phyloP scores from a whole-genome alignment of 2,888 invertebrate genomes.

The Hylaea fasciaria region DNA sequence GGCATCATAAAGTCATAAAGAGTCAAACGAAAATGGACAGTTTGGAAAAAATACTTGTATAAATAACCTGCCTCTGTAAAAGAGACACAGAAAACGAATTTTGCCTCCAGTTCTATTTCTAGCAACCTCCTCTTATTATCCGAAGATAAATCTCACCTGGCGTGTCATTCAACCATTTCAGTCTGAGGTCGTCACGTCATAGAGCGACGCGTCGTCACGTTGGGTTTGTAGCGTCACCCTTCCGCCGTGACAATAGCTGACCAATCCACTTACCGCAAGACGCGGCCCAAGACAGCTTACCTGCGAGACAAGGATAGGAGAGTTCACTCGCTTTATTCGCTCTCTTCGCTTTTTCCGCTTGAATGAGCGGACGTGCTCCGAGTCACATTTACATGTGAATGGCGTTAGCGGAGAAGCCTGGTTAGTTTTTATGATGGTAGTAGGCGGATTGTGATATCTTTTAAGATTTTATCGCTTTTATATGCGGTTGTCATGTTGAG shows the following conservation, averaged over 20 bases:
- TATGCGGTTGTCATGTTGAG: constrained; percentile 18
- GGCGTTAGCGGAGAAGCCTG: constrained; percentile 12
- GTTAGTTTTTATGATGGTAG: constrained; percentile 14
- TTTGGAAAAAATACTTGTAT: too few relatives aligned
- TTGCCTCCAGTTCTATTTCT: too few relatives aligned
- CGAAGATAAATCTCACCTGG: not conserved
- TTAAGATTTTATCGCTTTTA: constrained; percentile 20
- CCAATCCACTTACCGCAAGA: not conserved
- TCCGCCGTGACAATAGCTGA: not conserved
- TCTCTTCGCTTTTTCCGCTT: constrained; percentile 10
- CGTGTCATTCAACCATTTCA: not conserved
- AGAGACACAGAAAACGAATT: too few relatives aligned
- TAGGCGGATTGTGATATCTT: constrained; percentile 12
- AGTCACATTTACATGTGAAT: constrained; percentile 15
- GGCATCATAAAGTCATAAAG: too few relatives aligned
- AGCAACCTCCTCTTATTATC: too few relatives aligned
- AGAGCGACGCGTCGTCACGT: not conserved
- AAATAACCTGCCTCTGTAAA: too few relatives aligned
- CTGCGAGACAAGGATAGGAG: constrained; percentile 10
- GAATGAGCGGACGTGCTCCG: constrained; percentile 7
- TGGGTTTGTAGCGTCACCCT: not conserved
- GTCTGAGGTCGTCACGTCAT: not conserved
- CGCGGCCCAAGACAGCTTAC: constrained; percentile 6
- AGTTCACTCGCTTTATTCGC: constrained; percentile 3
- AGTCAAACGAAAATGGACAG: too few relatives aligned